phyloP scores from a whole-genome alignment of 2,888 invertebrate genomes.

The Perithous albicinctus region DNA sequence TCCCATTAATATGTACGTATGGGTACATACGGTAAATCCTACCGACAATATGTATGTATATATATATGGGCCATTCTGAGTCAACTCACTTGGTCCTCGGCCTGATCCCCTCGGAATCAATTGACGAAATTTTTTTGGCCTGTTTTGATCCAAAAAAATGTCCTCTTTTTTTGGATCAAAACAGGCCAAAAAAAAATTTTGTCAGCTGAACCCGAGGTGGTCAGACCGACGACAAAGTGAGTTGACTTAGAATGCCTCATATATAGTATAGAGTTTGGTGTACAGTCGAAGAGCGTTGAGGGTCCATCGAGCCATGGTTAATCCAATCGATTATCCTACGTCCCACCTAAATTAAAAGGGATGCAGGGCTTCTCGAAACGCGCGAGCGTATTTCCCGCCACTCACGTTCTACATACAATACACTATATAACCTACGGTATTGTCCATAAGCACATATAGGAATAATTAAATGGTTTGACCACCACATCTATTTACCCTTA shows the following conservation, averaged over 20 bases:
- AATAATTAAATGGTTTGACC: not conserved
- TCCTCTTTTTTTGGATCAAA: too few species aligned
- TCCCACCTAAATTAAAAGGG: slow-evolving; percentile 54
- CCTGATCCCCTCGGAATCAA: too few species aligned
- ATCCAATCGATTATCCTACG: slow-evolving; percentile 58
- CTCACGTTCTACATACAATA: not conserved
- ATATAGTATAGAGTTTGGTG: slow-evolving; percentile 14
- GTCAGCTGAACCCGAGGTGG: too few species aligned
- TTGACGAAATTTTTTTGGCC: too few species aligned
- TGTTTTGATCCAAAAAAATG: too few species aligned
- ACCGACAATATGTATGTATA: not conserved
- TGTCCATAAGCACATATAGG: not conserved
- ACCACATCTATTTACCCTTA: not conserved
- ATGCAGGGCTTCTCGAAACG: slow-evolving; percentile 31
- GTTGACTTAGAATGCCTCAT: too few species aligned
- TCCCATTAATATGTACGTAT: slow-evolving; percentile 11
- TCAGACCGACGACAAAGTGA: too few species aligned
- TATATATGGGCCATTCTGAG: too few species aligned
- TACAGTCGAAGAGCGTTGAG: slow-evolving; percentile 36
- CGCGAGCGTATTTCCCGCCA: slow-evolving; percentile 14
- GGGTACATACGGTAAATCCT: too few species aligned
- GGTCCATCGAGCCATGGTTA: slow-evolving; percentile 52
- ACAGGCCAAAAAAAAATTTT: too few species aligned
- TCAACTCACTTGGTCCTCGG: too few species aligned
- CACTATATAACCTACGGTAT: not conserved